Conservation (phyloP, 2,113 vertebrate species). For the Quiscalus mexicanus region DNA sequence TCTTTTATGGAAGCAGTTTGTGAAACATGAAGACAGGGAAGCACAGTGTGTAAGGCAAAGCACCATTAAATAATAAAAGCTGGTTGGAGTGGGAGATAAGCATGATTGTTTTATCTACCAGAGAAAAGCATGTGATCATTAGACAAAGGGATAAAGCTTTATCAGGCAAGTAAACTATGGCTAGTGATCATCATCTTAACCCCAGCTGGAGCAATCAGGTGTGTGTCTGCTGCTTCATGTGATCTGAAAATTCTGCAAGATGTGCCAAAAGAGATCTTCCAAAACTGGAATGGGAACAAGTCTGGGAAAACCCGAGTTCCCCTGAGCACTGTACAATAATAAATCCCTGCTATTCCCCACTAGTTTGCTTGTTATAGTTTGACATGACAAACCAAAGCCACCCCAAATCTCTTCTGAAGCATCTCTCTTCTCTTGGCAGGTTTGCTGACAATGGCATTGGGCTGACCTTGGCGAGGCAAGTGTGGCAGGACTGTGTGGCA, state of each 20-base stretch:
- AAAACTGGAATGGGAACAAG: background rate
- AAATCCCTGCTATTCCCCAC: background rate
- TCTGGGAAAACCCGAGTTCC: background rate
- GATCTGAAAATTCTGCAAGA: background rate
- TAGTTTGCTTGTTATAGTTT: background rate
- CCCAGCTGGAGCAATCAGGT: background rate
- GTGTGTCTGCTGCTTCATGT: background rate
- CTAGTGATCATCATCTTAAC: background rate
- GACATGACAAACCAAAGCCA: background rate
- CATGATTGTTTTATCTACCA: background rate
- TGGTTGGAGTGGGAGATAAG: background rate
- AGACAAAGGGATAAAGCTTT: background rate
- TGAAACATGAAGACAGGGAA: background rate
- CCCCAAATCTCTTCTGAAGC: background rate
- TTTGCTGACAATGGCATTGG: slow-evolving; percentile 98
- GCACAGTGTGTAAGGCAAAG: background rate
- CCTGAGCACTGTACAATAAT: background rate
- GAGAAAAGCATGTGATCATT: background rate
- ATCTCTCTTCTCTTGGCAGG: slow-evolving; percentile 70
- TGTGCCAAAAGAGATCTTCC: background rate
- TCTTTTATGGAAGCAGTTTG: background rate
- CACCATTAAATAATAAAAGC: background rate
- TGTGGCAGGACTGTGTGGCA: background rate
- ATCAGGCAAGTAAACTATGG: background rate
- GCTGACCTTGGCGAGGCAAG: slow-evolving; percentile 93